A percentile compares a stretch with the other conserved stretches of the same genome.
Conservation (phyloP, 2,797 vertebrate species). For the Sebastes reedi region DNA sequence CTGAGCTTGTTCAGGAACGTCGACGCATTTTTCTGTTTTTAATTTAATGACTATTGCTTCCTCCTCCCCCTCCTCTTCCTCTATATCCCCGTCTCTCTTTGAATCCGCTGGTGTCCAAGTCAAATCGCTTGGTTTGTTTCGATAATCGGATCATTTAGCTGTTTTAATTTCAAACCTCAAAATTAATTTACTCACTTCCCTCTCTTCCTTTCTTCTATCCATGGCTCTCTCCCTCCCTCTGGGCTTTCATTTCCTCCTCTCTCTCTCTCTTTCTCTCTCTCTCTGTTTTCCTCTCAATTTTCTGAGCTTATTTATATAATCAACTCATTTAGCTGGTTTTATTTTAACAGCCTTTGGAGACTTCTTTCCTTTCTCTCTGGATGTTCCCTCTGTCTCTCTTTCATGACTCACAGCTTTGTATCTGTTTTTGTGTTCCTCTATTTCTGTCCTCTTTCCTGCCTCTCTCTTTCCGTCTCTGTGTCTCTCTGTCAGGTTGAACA, state of each 20-base stretch:
- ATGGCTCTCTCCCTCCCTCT: slow-evolving; percentile 10
- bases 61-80: not conserved
- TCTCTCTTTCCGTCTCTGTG: not conserved
- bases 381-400: slow-evolving; percentile 40
- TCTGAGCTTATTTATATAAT: slow-evolving; percentile 64
- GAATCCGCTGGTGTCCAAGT: slow-evolving; percentile 38
- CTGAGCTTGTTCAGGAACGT: slow-evolving; percentile 40
- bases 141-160: slow-evolving; percentile 69
- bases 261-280: not conserved
- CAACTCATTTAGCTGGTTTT: slow-evolving; percentile 58
- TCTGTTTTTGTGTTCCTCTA: slow-evolving; percentile 38
- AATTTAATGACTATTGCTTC: slow-evolving; percentile 26
- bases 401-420: slow-evolving; percentile 59
- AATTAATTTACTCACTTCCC: slow-evolving; percentile 41
- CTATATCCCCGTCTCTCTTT: slow-evolving; percentile 9
- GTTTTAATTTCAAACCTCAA: slow-evolving; percentile 66
- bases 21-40: slow-evolving; percentile 37
- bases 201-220: slow-evolving; percentile 36
- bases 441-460: slow-evolving; percentile 32
- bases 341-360: slow-evolving; percentile 54
- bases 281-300: slow-evolving; percentile 34
- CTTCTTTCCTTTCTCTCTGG: not conserved
- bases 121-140: slow-evolving; percentile 46
- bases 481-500: slow-evolving; percentile 39
- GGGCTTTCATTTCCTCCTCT: slow-evolving; percentile 27